A percentile compares a stretch with the other conserved stretches of the same genome.
These are phyloP conservation scores for Rhagoletis zephyria DNA, from an alignment of 1,140 invertebrate genomes.

Conservation along the genomic window DNA sequence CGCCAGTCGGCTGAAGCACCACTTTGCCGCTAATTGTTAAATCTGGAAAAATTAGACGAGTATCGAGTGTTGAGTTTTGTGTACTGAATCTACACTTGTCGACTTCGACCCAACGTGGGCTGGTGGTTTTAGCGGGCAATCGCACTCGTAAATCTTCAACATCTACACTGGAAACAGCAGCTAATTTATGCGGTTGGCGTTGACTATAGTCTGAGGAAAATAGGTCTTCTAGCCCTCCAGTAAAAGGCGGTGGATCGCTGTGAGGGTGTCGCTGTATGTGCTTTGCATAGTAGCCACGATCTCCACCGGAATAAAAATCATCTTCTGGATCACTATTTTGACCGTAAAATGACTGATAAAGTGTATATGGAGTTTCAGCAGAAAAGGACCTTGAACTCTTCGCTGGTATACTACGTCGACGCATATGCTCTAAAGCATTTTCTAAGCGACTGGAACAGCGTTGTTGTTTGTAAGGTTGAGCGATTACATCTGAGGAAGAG, in stretches of 20 bases:
- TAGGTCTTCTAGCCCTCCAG: not conserved
- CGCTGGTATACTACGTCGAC: constrained; percentile 71
- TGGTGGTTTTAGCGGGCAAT: constrained; percentile 73
- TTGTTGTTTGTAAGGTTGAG: constrained; percentile 67
- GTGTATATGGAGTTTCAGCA: constrained; percentile 74
- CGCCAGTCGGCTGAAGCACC: constrained; percentile 76
- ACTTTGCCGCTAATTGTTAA: constrained; percentile 84
- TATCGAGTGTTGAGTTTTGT: constrained; percentile 81
- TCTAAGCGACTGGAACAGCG: constrained; percentile 74
- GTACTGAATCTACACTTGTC: constrained; percentile 84
- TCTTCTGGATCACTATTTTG: constrained; percentile 65
- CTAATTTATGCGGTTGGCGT: constrained; percentile 67
- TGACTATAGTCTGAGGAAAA: constrained; percentile 20
- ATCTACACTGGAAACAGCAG: constrained; percentile 65
- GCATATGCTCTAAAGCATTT: constrained; percentile 74
- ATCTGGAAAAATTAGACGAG: constrained; percentile 83
- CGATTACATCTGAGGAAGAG: constrained; percentile 4
- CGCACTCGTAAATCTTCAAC: constrained; percentile 77
- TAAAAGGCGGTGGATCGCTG: not conserved
- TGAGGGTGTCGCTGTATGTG: constrained; percentile 60
- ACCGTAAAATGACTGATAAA: constrained; percentile 75
- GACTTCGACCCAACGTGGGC: constrained; percentile 79
- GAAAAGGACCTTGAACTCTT: constrained; percentile 66
- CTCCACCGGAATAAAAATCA: constrained; percentile 65
- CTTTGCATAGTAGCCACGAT: constrained; percentile 66